Conservation (phyloP, 2,797 vertebrate species). For the Adelosebastes latens region DNA sequence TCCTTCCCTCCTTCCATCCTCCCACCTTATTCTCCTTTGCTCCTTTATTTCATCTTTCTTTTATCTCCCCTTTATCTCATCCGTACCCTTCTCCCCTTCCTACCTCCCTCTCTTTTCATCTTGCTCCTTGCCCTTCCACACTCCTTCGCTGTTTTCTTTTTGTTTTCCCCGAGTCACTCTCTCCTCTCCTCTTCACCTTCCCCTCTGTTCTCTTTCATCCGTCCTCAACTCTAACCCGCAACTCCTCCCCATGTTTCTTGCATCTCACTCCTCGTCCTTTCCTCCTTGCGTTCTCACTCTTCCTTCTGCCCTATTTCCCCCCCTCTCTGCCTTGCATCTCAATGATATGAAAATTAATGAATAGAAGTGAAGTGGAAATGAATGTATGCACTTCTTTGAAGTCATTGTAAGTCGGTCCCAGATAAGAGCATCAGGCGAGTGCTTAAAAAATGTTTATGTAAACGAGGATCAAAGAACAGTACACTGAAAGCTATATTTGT, state of each 20-base stretch:
- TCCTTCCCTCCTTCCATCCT: not conserved
- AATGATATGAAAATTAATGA: conserved; percentile 44
- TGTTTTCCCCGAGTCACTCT: not conserved
- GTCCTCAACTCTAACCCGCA: conserved; percentile 39
- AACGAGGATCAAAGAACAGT: conserved; percentile 49
- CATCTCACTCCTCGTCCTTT: not conserved
- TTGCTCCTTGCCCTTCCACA: conserved; percentile 28
- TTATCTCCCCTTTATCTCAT: conserved; percentile 39
- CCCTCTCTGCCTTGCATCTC: conserved; percentile 19
- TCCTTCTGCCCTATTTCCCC: conserved; percentile 22
- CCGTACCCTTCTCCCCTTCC: not conserved
- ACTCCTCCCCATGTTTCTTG: conserved; percentile 15
- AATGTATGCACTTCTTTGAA: conserved; percentile 59
- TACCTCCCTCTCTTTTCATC: conserved; percentile 39
- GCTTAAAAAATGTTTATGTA: conserved; percentile 46
- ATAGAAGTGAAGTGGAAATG: conserved; percentile 45
- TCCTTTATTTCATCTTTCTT: conserved; percentile 49
- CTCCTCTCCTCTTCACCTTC: conserved; percentile 1
- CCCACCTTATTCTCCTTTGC: not conserved
- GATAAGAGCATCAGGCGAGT: conserved; percentile 38
- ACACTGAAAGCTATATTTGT: conserved; percentile 38
- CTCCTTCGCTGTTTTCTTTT: conserved; percentile 25
- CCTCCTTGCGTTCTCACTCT: not conserved
- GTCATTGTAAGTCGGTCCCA: conserved; percentile 47
- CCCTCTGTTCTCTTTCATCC: conserved; percentile 43